phyloP scores from a whole-genome alignment of 2,113 vertebrate genomes.

The Gila orcuttii region DNA sequence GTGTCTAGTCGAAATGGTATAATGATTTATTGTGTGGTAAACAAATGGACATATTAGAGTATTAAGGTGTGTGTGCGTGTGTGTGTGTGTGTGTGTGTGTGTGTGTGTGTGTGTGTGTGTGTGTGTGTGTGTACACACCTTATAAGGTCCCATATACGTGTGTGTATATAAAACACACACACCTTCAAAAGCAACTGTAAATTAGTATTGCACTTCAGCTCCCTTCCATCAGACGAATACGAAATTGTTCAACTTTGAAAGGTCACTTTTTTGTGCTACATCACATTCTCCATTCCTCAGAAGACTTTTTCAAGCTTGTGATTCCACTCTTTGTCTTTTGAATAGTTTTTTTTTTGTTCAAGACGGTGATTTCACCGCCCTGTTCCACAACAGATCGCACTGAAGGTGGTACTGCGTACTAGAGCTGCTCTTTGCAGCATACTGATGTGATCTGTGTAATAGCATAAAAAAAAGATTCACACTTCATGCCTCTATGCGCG shows the following conservation, averaged over 20 bases:
- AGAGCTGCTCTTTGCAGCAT: slow-evolving; percentile 34
- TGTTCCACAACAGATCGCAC: slow-evolving; percentile 4
- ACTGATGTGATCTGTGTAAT: slow-evolving; percentile 29
- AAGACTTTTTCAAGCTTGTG: slow-evolving; percentile 16
- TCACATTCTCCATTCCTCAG: not conserved
- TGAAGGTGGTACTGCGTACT: slow-evolving; percentile 1
- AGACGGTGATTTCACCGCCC: not conserved
- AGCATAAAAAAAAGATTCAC: slow-evolving; percentile 51
- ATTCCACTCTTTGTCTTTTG: slow-evolving; percentile 4
- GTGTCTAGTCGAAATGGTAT: too few relatives aligned
- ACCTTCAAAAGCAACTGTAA: not conserved
- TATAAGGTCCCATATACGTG: too few relatives aligned
- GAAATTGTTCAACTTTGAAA: slow-evolving; percentile 11
- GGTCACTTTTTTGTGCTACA: not conserved
- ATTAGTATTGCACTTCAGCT: slow-evolving; percentile 9
- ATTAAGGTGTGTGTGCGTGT: too few relatives aligned
- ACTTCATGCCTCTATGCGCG: slow-evolving; percentile 60
- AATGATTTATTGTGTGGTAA: too few relatives aligned
- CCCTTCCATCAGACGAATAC: not conserved
- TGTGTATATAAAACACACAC: not conserved
- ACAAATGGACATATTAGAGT: too few relatives aligned
- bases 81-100: too few relatives aligned
- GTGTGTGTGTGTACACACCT: too few relatives aligned
- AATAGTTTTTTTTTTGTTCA: not conserved
- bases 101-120: too few relatives aligned